Evolutionary conservation across 2,113 vertebrate genomes (phyloP).

Genomic region (Eudyptes chrysolophus): DNA sequence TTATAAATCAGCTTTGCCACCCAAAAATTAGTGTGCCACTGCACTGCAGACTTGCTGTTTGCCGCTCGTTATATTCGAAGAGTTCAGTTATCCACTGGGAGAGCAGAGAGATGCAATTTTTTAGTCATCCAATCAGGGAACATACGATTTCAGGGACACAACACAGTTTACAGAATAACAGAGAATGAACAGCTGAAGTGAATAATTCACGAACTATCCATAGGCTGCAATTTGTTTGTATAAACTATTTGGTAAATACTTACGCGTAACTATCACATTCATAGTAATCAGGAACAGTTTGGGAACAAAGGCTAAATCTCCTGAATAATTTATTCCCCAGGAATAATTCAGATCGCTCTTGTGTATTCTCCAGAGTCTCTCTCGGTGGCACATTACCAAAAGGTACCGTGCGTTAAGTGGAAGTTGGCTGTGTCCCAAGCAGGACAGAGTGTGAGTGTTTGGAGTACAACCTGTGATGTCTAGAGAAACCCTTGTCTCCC

Average conservation of each 20-base stretch:
- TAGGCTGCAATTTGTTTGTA: neutral
- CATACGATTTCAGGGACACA: neutral
- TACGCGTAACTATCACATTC: neutral
- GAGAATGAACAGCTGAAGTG: neutral
- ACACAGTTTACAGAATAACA: neutral
- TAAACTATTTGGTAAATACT: slow-evolving; percentile 49
- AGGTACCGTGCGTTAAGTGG: neutral
- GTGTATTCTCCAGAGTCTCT: neutral
- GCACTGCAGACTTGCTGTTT: neutral
- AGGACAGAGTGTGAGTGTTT: neutral
- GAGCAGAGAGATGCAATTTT: neutral
- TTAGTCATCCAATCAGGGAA: neutral
- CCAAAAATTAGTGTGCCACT: neutral
- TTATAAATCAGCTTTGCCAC: neutral
- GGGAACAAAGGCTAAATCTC: slow-evolving; percentile 1
- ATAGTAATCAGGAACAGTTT: neutral
- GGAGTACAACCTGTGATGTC: neutral
- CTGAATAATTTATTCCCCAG: slow-evolving; percentile 41
- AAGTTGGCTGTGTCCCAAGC: neutral
- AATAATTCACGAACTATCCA: slow-evolving; percentile 5
- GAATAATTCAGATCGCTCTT: neutral
- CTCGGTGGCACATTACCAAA: neutral
- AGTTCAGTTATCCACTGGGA: neutral
- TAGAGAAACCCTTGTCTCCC: neutral
- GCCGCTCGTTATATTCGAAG: neutral